phyloP scores from a whole-genome alignment of 1,140 invertebrate genomes.

The Harlomillsia oculata region DNA sequence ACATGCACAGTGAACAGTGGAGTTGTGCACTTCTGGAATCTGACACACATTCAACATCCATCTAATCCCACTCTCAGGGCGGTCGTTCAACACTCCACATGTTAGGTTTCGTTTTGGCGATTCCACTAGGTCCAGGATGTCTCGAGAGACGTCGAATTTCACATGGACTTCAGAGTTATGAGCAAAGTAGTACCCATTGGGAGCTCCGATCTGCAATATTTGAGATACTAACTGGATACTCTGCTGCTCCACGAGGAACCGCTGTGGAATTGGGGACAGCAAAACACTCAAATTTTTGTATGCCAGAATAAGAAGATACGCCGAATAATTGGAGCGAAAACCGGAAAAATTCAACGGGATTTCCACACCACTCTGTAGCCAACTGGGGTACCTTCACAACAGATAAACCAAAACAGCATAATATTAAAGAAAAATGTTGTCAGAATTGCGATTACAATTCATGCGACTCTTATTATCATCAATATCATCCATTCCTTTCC shows the following conservation, averaged over 20 bases:
- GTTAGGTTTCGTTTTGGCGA: constrained; percentile 3
- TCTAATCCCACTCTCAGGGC: not conserved
- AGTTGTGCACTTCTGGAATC: constrained; percentile 8
- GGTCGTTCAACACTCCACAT: constrained; percentile 8
- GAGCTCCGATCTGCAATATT: not conserved
- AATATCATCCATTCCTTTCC: no score
- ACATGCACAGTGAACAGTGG: constrained; percentile 19
- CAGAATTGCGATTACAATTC: no score
- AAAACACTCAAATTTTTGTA: constrained; percentile 12
- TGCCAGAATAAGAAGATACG: not conserved
- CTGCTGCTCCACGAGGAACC: not conserved
- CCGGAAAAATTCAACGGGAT: constrained; percentile 6
- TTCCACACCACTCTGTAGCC: constrained; percentile 6
- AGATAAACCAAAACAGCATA: not conserved
- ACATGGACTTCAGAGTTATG: constrained; percentile 1
- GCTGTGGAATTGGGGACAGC: not conserved
- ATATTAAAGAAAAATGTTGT: not conserved
- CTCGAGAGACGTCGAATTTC: constrained; percentile 7
- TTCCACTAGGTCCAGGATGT: not conserved
- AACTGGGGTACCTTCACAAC: constrained; percentile 15
- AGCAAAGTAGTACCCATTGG: not conserved
- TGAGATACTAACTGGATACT: constrained; percentile 5
- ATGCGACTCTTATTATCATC: no score
- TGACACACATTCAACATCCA: constrained; percentile 11
- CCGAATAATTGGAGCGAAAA: not conserved